phyloP scores from a whole-genome alignment of 2,797 vertebrate genomes.

The Chaetophractus vellerosus region DNA sequence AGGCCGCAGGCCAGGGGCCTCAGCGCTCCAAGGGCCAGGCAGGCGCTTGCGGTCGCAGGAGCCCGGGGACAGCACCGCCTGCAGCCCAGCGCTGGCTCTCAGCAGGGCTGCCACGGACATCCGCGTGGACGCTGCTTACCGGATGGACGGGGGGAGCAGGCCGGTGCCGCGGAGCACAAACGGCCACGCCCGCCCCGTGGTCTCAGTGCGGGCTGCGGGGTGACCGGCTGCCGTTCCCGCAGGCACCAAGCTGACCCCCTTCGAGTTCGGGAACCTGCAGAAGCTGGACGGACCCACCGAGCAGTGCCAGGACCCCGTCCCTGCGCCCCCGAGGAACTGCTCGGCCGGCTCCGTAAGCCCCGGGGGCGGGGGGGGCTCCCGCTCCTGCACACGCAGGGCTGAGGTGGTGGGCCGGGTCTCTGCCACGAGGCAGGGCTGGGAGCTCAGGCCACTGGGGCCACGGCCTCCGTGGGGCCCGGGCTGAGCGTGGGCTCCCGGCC shows the following conservation, averaged over 20 bases:
- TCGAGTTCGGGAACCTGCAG: slow-evolving; percentile 92
- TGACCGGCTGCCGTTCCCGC: not conserved
- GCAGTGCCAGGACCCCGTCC: slow-evolving; percentile 90
- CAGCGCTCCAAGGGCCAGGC: too few relatives aligned
- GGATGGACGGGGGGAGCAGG: too few relatives aligned
- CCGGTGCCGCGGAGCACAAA: too few relatives aligned
- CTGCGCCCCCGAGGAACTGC: slow-evolving; percentile 85
- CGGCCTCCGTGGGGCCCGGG: too few relatives aligned
- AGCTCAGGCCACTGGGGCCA: too few relatives aligned
- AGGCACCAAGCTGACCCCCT: slow-evolving; percentile 89
- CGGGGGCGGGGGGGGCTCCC: fast-evolving
- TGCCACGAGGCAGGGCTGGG: not conserved
- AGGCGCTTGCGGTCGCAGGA: too few relatives aligned
- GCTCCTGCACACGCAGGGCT: not conserved
- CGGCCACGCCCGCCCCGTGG: fast-evolving
- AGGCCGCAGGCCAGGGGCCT: too few relatives aligned
- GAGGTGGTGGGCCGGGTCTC: not conserved
- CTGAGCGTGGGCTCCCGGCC: fast-evolving
- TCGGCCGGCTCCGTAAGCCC: slow-evolving; percentile 86
- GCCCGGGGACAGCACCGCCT: too few relatives aligned
- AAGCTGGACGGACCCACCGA: slow-evolving; percentile 94
- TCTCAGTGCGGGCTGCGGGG: not conserved
- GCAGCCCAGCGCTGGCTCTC: too few relatives aligned
- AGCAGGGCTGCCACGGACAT: too few relatives aligned
- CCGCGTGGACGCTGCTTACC: too few relatives aligned